Evolutionary conservation across 2,797 vertebrate genomes (phyloP).

Genomic region (Adelosebastes latens): DNA sequence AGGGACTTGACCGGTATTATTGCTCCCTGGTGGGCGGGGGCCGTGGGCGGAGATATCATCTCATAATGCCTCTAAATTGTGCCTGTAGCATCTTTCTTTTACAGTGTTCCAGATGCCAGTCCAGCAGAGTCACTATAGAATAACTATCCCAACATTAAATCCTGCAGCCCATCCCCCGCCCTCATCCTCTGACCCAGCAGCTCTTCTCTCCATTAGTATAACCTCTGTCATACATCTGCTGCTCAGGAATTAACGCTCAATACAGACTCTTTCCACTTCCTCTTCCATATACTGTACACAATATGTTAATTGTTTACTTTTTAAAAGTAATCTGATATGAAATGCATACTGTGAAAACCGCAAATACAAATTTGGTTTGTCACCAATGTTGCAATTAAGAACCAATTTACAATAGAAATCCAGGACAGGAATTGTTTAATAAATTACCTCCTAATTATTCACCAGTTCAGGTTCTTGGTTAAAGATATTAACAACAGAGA

Average conservation of each 20-base stretch:
- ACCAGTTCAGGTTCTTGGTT: background rate
- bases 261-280: background rate
- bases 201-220: slow-evolving; percentile 59
- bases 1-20: slow-evolving; percentile 39
- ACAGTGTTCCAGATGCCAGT: slow-evolving; percentile 59
- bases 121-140: slow-evolving; percentile 48
- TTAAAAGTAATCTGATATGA: background rate
- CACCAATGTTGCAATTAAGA: background rate
- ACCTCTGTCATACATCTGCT: slow-evolving; percentile 18
- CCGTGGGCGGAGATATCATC: slow-evolving; percentile 54
- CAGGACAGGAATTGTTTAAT: background rate
- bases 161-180: slow-evolving; percentile 35
- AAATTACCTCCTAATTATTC: background rate
- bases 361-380: background rate
- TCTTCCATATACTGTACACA: background rate
- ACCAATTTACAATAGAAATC: background rate
- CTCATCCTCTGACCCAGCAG: slow-evolving; percentile 42
- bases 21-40: slow-evolving; percentile 38
- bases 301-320: background rate
- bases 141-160: slow-evolving; percentile 56
- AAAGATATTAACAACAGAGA: background rate
- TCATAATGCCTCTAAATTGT: slow-evolving; percentile 58
- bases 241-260: slow-evolving; percentile 41
- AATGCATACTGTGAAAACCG: background rate
- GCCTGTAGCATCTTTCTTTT: slow-evolving; percentile 47